Base-by-base conservation (phyloP, 2,113 vertebrate genomes). In the Chionodraco myersi region DNA sequence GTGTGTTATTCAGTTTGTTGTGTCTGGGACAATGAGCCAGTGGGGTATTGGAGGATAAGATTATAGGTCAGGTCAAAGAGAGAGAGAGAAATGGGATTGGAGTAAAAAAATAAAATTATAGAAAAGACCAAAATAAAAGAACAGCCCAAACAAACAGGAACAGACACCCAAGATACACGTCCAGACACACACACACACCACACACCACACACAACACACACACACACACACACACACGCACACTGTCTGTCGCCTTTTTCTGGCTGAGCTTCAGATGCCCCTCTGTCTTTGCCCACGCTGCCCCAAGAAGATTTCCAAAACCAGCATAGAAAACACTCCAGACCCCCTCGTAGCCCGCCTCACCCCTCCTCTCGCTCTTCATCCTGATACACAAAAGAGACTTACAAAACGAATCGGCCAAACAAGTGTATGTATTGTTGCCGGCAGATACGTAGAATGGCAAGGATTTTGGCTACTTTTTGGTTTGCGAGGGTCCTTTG, bases 371-470 rank as follows among this genome's bases (percentile, higher is more conserved):
- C 54, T 15, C 51, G 15, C 72, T 81, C 82, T 77, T 80, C 79
- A 74, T 68, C 70, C 75, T 41, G 62, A 76, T 52, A 82, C 84
- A 92, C 90, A 93, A 91, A 91, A 82, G 84, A 82, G 72, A 72
- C 49, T 65, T 47, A 80, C 83, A 85, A 88, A 90, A 86, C 56
- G 18, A 82, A 86, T 87, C 59, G 21, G 65, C 81, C 86, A 86
- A 91, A 92, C 89, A 89, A 89, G 84, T 89, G 79, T 85, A 62
- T n/a, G 89, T 70, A 80, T 88, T 88, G 90, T 91, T 90, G 91
- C 91, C 76, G 66, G 80, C 69, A 60, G 88, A 88, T 79, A 89
- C 12, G 61, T 75, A 87, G 86, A 90, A 88, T 58, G 72, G 67
- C 47, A 1, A 65, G 82, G 36, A 83, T 80, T 84, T 88, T 84